Base-by-base conservation (phyloP, 2,797 vertebrate species). In the Chaetophractus vellerosus region DNA sequence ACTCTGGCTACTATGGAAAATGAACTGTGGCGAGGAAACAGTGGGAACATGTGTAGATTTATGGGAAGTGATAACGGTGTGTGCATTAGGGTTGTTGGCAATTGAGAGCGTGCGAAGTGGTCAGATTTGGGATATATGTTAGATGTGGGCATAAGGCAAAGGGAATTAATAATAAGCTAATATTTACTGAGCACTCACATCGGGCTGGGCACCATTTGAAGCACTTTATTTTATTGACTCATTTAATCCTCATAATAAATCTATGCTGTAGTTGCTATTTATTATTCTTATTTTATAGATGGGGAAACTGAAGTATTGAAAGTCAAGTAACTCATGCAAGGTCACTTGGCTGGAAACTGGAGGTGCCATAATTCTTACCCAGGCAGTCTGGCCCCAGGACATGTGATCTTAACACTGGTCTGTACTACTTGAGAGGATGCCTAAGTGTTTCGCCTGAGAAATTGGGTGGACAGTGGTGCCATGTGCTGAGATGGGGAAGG, bases 221-320 rank as follows among this genome's bases (percentile, higher is more conserved):
- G 16, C 7, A 33, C 41, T 88, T 63, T 11, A 31, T 11, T 61
- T 6, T n/a, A 36, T 24, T 21, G 28, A 68, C 41, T 64, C 15
- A 14, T 83, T 26, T 33, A 48, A n/a, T 85, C 16, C 4, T 9
- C 19, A 2, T 48, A 59, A 14, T 72, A 61, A 81, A 21, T 83
- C 41, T 41, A 2, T 66, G 41, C 33, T 78, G 1, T 45, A 18
- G 55, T 24, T 33, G 10, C 61, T 83, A 0, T 64, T 82, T 19
- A 69, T 52, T 79, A 75, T 38, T 75, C 33, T 79, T 55, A 66
- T 48, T 91, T 64, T 89, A 82, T 6, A 61, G 50, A 75, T 87
- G 38, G 74, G 80, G 55, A 28, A 59, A 41, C 79, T 83, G 33
- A 63, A 75, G 31, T 31, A 74, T 2, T 28, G 23, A 16, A 66